A percentile compares a stretch with the other conserved stretches of the same genome.
These are phyloP conservation scores for Entomobrya proxima DNA, from an alignment of 2,888 invertebrate genomes.

Conservation along the genomic window DNA sequence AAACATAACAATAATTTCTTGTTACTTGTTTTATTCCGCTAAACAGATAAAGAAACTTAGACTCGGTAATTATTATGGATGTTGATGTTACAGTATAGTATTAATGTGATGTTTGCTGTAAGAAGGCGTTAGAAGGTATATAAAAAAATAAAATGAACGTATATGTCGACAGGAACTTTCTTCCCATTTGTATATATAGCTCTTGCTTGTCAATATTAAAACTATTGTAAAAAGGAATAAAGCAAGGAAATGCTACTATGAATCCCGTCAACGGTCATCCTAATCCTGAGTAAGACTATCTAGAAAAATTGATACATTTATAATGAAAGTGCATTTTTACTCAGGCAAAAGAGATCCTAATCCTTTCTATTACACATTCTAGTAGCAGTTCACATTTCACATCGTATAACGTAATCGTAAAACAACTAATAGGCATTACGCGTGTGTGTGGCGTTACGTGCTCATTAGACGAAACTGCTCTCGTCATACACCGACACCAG, in stretches of 20 bases:
- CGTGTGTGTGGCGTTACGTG: too few relatives aligned
- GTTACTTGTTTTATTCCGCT: not conserved
- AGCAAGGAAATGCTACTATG: conserved; percentile 20
- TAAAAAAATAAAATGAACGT: too few relatives aligned
- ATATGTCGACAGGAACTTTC: too few relatives aligned
- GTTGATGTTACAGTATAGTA: not conserved
- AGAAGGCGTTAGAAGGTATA: not conserved
- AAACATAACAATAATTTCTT: not conserved
- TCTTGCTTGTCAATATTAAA: not conserved
- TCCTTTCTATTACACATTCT: too few relatives aligned
- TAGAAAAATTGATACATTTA: conserved; percentile 21
- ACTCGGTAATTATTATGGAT: not conserved
- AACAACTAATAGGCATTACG: too few relatives aligned
- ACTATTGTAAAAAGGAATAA: conserved; percentile 25
- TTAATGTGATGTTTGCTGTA: not conserved
- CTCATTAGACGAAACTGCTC: too few relatives aligned
- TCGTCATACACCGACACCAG: not conserved
- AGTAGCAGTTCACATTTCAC: too few relatives aligned
- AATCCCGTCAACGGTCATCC: conserved; percentile 15
- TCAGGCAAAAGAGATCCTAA: too few relatives aligned
- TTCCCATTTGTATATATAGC: too few relatives aligned
- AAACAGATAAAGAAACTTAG: not conserved
- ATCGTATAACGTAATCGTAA: too few relatives aligned
- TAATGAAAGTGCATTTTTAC: conserved; percentile 37
- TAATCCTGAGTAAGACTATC: not conserved